phyloP scores from a whole-genome alignment of 2,113 vertebrate genomes.

The Zapus hudsonius region DNA sequence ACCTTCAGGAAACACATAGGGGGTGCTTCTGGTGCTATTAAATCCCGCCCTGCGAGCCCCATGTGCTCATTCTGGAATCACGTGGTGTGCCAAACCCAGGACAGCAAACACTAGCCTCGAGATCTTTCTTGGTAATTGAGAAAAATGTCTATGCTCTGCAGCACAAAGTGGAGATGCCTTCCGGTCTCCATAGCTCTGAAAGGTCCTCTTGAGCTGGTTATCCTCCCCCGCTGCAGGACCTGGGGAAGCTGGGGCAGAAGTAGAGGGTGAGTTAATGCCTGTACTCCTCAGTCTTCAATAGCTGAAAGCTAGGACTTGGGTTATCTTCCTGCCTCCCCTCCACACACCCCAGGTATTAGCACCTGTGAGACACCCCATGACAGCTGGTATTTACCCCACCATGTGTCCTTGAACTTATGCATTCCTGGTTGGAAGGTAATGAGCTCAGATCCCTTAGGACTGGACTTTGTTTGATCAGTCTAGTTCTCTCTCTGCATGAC shows the following conservation, averaged over 20 bases:
- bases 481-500: conserved; percentile 53
- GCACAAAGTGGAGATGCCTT: accelerated
- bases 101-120: neutral
- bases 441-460: conserved; percentile 50
- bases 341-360: neutral
- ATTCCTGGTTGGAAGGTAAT: neutral
- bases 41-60: neutral
- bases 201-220: accelerated
- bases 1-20: neutral
- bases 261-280: neutral
- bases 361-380: neutral
- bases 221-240: accelerated
- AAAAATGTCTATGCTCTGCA: neutral
- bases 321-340: neutral
- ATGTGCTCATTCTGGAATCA: neutral
- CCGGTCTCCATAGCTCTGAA: neutral
- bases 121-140: neutral
- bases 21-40: neutral
- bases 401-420: neutral
- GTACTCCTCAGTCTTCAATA: neutral
- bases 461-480: conserved; percentile 51
- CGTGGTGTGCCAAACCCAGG: neutral
- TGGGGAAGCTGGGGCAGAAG: too few relatives aligned
- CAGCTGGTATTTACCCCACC: accelerated
- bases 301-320: accelerated